These are phyloP conservation scores for Macrotrachela quadricornifera DNA, from an alignment of 1,140 invertebrate species.

Conservation along the genomic window DNA sequence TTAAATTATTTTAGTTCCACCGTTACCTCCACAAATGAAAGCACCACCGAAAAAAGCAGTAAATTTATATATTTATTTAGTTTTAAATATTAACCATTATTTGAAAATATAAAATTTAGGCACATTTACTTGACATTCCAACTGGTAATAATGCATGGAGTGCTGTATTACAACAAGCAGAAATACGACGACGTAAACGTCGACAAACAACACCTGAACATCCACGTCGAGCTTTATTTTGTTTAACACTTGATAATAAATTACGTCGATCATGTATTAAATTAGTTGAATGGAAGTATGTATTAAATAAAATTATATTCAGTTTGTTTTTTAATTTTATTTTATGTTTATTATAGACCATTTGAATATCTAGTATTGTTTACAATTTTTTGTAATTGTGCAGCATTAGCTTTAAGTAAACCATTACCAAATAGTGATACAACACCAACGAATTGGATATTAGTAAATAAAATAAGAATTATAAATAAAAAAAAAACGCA, in stretches of 20 bases:
- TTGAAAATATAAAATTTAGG: no score
- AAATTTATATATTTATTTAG: no score
- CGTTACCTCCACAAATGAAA: no score
- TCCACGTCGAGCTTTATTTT: slow-evolving; percentile 69
- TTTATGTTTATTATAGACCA: slow-evolving; percentile 36
- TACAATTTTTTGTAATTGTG: slow-evolving; percentile 97
- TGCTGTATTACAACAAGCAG: background rate
- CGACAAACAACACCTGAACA: slow-evolving; percentile 25
- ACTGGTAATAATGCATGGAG: background rate
- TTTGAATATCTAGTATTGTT: slow-evolving; percentile 97
- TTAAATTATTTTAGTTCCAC: no score
- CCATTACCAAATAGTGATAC: slow-evolving; percentile 89
- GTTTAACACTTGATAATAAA: slow-evolving; percentile 74
- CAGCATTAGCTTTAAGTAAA: slow-evolving; percentile 88
- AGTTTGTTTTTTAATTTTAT: background rate
- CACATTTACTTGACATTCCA: no score
- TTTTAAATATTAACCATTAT: no score
- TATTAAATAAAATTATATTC: background rate
- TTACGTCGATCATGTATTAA: slow-evolving; percentile 78
- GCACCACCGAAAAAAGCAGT: no score
- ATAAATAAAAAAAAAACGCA: background rate
- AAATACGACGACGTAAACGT: background rate
- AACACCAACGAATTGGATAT: slow-evolving; percentile 68
- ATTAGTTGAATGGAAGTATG: slow-evolving; percentile 93
- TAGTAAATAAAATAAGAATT: slow-evolving; percentile 43